Evolutionary conservation across 2,888 invertebrate species (phyloP), one percentile per base, ranked within the genome.

Genomic region (Gandaritis pyraliata): DNA sequence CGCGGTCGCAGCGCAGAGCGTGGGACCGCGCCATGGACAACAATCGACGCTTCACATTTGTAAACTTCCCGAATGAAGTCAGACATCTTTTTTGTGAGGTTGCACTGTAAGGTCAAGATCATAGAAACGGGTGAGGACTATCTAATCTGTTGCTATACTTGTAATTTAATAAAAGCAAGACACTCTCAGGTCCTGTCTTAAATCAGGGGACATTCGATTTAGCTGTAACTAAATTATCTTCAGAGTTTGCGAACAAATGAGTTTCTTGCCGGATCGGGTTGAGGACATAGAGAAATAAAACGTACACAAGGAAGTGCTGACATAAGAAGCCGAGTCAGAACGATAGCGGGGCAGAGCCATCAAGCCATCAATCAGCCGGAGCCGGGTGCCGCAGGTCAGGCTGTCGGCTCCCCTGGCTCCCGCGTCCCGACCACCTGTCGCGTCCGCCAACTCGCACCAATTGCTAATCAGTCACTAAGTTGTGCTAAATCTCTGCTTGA

Each of bases 401-500:
- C 75, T 72, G 69, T 70, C 72, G 73, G 73, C 73, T 68, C 80
- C 57, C 61, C 88, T 83, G 82, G 73, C 74, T 72, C 69, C 72
- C 72, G 74, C 74, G 68, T 80, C 81, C 83, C 85, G 83, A 85
- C 88, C 86, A 88, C 90, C 90, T 90, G 90, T 89, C 90, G 91
- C 89, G 81, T 82, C 63, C 80, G 81, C 80, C 83, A 83, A 80
- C 83, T 81, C 82, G 78, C 83, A 86, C 81, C 86, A 86, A 87
- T 86, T 86, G 88, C 91, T 90, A 90, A 90, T 90, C 91, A 91
- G 90, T 90, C 90, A 90, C 88, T 88, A 88, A 88, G 87, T 86
- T 86, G 83, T 84, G 82, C 85, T 83, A 88, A 90, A 90, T 91
- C 90, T 90, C 89, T 77, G 85, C 77, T 72, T 82, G 86, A 85